These are phyloP conservation scores for Scalopus aquaticus DNA, from an alignment of 2,113 vertebrate species.

Conservation along the genomic window DNA sequence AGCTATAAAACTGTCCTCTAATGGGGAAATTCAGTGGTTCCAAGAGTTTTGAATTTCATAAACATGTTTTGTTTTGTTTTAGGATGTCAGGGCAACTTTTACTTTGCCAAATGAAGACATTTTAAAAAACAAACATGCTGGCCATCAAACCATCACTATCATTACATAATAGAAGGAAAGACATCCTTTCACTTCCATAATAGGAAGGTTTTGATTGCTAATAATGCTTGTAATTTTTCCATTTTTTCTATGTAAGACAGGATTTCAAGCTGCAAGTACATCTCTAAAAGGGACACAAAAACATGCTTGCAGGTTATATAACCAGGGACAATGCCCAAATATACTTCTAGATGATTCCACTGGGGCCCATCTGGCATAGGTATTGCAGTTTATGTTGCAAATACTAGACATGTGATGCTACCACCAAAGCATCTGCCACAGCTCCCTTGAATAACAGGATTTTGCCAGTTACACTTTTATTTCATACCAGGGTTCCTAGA, in stretches of 20 bases:
- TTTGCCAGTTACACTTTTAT: neutral
- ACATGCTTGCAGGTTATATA: neutral
- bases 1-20: neutral
- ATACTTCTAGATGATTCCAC: neutral
- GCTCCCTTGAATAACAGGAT: neutral
- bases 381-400: neutral
- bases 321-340: neutral
- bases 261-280: neutral
- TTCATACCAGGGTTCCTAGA: neutral
- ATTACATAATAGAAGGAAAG: neutral
- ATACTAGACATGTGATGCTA: fast-evolving
- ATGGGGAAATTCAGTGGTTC: neutral
- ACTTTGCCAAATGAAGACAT: slow-evolving; percentile 23
- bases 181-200: neutral
- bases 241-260: neutral
- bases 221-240: neutral
- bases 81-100: neutral
- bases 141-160: neutral
- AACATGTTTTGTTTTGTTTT: neutral
- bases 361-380: neutral
- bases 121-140: neutral
- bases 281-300: neutral
- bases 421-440: neutral
- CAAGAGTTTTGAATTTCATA: slow-evolving; percentile 21
- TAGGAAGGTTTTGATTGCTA: neutral